Base-by-base conservation (phyloP, 2,888 invertebrate species). In the Epirrhoe tristata region DNA sequence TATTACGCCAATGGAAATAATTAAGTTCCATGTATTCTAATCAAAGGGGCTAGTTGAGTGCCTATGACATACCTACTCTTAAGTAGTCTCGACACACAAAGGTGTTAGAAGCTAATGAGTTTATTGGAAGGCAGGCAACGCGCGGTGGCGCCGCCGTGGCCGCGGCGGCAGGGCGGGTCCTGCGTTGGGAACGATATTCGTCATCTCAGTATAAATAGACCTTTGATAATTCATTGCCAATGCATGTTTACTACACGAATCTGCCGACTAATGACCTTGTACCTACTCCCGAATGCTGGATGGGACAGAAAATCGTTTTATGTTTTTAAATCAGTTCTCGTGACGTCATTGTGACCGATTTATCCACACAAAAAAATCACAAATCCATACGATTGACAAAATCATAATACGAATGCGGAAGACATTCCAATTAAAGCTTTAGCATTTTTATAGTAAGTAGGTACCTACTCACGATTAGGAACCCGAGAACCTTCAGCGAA, bases 291-390 rank as follows among this genome's bases (percentile, higher is more conserved):
- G 85, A 84, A 77, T 85, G 81, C 85, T 87, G 81, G 85, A 88
- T 89, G 84, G 84, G 86, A 86, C 85, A 81, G 84, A 87, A 87
- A 87, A 82, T 85, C 81, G 79, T 87, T 89, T 86, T 84, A 85
- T 88, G 91, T 91, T 89, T 91, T 87, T 91, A 92, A 90, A 88
- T 91, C 90, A 87, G 85, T 83, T 78, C 80, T 85, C 74, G 79
- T 93, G 93, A 93, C 93, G 93, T 92, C 93, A 93, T 88, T 81
- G 83, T 81, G 86, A 86, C 87, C 82, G 80, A 90, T 88, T 88
- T 89, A 85, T 81, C 80, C 80, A 73, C 79, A 81, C 78, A 81
- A 68, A 43, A n/a, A 43, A 83, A 79, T 76, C 71, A 74, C 77
- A 78, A 77, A 80, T 77, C 75, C 72, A 67, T 75, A 78, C 74